Evolutionary conservation across 2,113 vertebrate genomes (phyloP), one percentile per base, ranked within the genome.

Genomic region (Trinectes maculatus): DNA sequence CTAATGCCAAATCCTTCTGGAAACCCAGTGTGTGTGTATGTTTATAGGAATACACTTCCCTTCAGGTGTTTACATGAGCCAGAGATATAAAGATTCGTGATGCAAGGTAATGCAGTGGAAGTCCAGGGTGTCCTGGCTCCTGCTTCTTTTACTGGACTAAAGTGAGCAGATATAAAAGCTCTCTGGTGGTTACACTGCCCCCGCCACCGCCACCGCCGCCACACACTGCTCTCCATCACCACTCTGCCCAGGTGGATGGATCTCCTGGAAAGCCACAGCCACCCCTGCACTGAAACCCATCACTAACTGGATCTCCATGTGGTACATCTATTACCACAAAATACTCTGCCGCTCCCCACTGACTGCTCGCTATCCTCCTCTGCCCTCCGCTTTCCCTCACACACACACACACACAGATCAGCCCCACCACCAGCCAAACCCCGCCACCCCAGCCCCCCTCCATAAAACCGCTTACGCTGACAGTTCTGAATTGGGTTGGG

Each of bases 281-380:
- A 13, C 22, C 68, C 81, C 82, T 76, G 9, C 61, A 76, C 54
- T 67, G 61, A 68, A 80, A 77, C 58, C 61, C 79, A 85, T 83
- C 80, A 55, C 83, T 86, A 84, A 82, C 83, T 68, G 71, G 76
- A 84, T 61, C 74, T 84, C 85, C 87, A 89, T 87, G 85, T 90
- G 88, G 81, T 86, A 80, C 84, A 88, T 87, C 84, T 84, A 91
- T 92, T 87, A 90, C 78, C n/a, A 61, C 87, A 83, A 88, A 48
- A 87, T 63, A 79, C 80, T 81, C 79, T 31, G 55, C 74, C 42
- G 62, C 77, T 73, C 74, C 81, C 59, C 43, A 40, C 78, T 86
- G 83, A 86, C 86, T 33, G 59, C 73, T 77, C 46, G 37, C 44
- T 63, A 47, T 71, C 68, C 76, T 57, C 61, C 26, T 65, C 51